phyloP scores from a whole-genome alignment of 2,888 invertebrate species.

The Ichneumon xanthorius region DNA sequence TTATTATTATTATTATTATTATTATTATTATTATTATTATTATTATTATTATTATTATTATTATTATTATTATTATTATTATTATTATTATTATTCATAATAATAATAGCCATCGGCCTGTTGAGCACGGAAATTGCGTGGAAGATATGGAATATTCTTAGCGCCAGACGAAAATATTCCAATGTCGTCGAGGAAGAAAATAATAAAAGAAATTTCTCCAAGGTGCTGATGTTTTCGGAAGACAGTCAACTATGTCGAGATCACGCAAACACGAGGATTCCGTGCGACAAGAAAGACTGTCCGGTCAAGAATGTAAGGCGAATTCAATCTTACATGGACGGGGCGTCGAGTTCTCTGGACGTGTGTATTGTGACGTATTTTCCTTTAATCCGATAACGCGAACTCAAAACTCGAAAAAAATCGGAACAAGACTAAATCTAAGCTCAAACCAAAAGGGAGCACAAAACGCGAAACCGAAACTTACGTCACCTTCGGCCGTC shows the following conservation, averaged over 20 bases:
- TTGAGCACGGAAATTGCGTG: constrained; percentile 66
- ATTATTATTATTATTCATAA: no score
- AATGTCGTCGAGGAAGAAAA: neutral
- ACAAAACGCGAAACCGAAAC: no score
- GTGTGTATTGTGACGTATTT: no score
- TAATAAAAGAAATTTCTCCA: constrained; percentile 62
- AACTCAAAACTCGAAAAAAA: no score
- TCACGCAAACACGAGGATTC: constrained; percentile 66
- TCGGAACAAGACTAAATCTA: no score
- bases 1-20: no score
- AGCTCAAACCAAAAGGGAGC: no score
- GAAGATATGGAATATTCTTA: constrained; percentile 64
- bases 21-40: no score
- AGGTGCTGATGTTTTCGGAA: constrained; percentile 81
- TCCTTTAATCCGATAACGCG: no score
- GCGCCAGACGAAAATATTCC: constrained; percentile 9
- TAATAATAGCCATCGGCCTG: constrained; percentile 49
- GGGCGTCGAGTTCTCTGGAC: constrained; percentile 87
- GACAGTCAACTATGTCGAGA: constrained; percentile 73
- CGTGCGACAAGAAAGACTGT: constrained; percentile 73
- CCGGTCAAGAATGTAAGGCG: constrained; percentile 73
- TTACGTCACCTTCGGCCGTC: no score
- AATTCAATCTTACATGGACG: constrained; percentile 78
- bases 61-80: no score
- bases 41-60: no score